phyloP scores from a whole-genome alignment of 2,888 invertebrate species.

The Rotaria macrura region DNA sequence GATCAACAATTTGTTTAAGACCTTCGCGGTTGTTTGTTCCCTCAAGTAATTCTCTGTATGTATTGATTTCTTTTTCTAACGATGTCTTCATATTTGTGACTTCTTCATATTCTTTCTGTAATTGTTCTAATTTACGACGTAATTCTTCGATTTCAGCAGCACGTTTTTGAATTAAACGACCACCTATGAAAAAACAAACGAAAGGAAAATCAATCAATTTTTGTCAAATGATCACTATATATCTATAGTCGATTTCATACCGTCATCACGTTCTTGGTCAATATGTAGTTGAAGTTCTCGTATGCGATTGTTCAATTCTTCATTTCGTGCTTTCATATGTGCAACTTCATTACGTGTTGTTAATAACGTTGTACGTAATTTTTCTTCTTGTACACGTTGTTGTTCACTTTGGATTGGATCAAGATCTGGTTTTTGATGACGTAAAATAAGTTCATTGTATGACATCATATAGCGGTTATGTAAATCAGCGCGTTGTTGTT shows the following conservation, averaged over 20 bases:
- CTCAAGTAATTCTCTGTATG: constrained; percentile 54
- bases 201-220: too few species aligned
- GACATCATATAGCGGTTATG: constrained; percentile 32
- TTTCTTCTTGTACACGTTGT: constrained; percentile 23
- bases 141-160: constrained; percentile 18
- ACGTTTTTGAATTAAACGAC: not conserved
- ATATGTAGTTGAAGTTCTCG: constrained; percentile 30
- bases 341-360: constrained; percentile 27
- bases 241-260: not conserved
- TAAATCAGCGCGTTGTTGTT: constrained; percentile 31
- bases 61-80: constrained; percentile 55
- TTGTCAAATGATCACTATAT: too few species aligned
- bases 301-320: constrained; percentile 31
- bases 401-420: constrained; percentile 26
- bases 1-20: constrained; percentile 32
- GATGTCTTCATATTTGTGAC: constrained; percentile 54
- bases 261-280: constrained; percentile 28
- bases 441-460: constrained; percentile 30
- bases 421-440: constrained; percentile 18
- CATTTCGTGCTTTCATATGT: constrained; percentile 32
- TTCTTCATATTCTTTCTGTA: constrained; percentile 32
- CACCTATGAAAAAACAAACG: too few species aligned
- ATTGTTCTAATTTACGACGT: constrained; percentile 26
- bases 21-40: constrained; percentile 50
- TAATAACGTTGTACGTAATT: constrained; percentile 26